Percentiles rank a stretch among this genome's conserved stretches.
phyloP scores from a whole-genome alignment of 2,113 vertebrate species.

The Labeo rohita region DNA sequence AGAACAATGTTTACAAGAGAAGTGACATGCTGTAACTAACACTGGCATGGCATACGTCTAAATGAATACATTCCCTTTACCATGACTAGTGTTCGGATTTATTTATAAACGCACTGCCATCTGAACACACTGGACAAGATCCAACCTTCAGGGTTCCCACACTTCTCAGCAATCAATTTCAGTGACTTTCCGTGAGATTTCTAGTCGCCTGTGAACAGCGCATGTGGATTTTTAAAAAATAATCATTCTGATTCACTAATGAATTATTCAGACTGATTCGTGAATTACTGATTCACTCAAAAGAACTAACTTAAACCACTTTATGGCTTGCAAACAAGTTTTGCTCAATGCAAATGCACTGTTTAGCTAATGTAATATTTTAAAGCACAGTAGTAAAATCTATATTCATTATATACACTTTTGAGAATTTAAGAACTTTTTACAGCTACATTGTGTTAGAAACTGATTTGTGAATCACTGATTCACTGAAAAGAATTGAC shows the following conservation, averaged over 20 bases:
- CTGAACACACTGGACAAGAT: not conserved
- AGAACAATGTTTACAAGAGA: constrained; percentile 52
- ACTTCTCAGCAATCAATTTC: not conserved
- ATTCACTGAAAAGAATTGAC: not conserved
- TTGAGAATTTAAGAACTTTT: not conserved
- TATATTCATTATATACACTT: not conserved
- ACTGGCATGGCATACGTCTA: not conserved
- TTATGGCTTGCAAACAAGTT: not conserved
- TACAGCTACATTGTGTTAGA: no score
- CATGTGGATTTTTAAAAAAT: not conserved
- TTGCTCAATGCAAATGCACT: not conserved
- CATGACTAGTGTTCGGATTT: not conserved
- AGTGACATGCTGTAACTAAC: constrained; percentile 37
- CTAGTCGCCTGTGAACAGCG: not conserved
- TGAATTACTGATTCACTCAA: not conserved
- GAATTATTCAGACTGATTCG: not conserved
- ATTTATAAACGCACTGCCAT: constrained; percentile 56
- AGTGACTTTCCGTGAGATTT: not conserved
- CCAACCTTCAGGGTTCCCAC: constrained; percentile 21
- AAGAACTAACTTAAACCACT: not conserved
- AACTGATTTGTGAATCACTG: constrained; percentile 1
- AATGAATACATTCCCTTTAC: constrained; percentile 18
- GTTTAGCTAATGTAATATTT: not conserved
- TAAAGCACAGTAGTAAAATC: not conserved
- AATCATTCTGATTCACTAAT: not conserved